Evolutionary conservation across 1,140 invertebrate genomes (phyloP).

Genomic region (Papilio xuthus): DNA sequence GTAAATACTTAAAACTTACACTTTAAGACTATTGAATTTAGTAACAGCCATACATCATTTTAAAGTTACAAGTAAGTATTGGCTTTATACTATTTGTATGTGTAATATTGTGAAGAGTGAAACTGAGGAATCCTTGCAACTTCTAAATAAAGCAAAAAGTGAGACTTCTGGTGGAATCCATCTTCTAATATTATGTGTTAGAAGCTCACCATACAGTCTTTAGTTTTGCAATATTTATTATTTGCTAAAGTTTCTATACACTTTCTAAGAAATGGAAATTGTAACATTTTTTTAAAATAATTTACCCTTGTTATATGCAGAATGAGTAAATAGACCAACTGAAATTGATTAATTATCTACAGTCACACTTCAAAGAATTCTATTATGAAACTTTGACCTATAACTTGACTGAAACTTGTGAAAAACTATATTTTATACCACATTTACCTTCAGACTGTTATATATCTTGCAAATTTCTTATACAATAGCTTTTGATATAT

Average conservation of each 20-base stretch:
- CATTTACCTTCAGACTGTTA: constrained; percentile 46
- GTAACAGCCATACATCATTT: background rate
- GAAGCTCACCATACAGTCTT: constrained; percentile 7
- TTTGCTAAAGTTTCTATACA: no score
- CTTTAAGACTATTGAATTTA: background rate
- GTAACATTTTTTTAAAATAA: background rate
- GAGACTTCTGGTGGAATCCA: background rate
- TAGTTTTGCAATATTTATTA: background rate
- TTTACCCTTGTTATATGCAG: background rate
- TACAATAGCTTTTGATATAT: constrained; percentile 52
- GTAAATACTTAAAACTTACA: constrained; percentile 31
- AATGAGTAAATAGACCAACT: background rate
- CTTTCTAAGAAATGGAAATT: background rate
- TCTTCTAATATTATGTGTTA: background rate
- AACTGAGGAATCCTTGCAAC: background rate
- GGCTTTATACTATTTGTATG: no score
- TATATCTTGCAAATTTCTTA: constrained; percentile 46
- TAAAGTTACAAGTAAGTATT: no score
- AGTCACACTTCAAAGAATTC: constrained; percentile 39
- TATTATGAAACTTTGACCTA: constrained; percentile 44
- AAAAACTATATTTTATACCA: constrained; percentile 55
- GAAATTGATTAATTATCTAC: constrained; percentile 27
- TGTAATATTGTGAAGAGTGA: background rate
- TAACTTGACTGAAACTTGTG: constrained; percentile 54
- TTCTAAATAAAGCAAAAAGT: constrained; percentile 1